phyloP scores from a whole-genome alignment of 2,113 vertebrate genomes.

The Hydropotes inermis region DNA sequence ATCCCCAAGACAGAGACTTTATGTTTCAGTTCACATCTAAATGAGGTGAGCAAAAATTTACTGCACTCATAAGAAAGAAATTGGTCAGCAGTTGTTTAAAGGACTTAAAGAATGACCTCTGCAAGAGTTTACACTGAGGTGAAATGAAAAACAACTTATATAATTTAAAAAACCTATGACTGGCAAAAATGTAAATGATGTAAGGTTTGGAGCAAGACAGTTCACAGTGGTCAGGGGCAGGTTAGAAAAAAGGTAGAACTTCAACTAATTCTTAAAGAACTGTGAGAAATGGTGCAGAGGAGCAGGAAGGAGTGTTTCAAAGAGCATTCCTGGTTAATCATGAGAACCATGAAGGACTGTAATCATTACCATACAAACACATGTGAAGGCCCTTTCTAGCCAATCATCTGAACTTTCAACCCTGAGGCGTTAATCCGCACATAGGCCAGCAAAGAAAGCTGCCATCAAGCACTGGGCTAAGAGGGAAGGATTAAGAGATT shows the following conservation, averaged over 20 bases:
- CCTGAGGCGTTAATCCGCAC: neutral
- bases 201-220: neutral
- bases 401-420: slow-evolving; percentile 10
- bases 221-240: neutral
- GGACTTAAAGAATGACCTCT: neutral
- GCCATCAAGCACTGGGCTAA: neutral
- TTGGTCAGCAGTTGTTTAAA: neutral
- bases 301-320: neutral
- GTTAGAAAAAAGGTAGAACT: neutral
- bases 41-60: slow-evolving; percentile 4
- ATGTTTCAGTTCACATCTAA: slow-evolving; percentile 30
- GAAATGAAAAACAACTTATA: slow-evolving; percentile 22
- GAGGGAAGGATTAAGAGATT: slow-evolving; percentile 7
- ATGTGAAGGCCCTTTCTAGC: neutral
- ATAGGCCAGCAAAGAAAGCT: neutral
- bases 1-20: neutral
- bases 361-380: neutral
- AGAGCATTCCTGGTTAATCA: neutral
- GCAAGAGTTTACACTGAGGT: neutral
- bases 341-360: neutral
- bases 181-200: neutral
- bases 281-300: neutral
- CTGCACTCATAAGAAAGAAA: neutral
- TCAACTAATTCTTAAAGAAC: neutral
- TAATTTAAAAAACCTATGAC: neutral